Evolutionary conservation across 53 echinoderm and acorn worm genomes (phyloP), one percentile per base, ranked within the genome.

Genomic region (Echinometra lucunter): DNA sequence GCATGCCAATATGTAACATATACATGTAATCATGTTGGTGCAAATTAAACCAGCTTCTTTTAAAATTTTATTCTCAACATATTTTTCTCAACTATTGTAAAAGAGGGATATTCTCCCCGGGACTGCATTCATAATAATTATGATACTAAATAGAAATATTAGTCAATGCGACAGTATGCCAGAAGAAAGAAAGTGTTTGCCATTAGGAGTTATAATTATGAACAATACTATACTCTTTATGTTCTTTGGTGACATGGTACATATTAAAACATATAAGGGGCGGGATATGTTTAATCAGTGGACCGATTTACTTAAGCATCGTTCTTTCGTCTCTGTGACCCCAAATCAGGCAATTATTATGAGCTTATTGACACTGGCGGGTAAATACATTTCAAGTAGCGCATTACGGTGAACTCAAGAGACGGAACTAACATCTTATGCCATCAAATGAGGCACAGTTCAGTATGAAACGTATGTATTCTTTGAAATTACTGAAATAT

Each of bases 301-400:
- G 28, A n/a, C 28, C 30, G 15, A 49, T 85, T 85, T 85, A 28
- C 85, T 85, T 85, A 3, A 49, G 4, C 30, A 35, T 10, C 15
- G 85, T 49, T n/a, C 85, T 47, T 85, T 85, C 85, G n/a, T 85
- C 49, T 47, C 85, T 6, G 45, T 85, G 85, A 49, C 85, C 85
- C 85, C 13, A 45, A 47, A n/a, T 35, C 11, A 35, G 7, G 7
- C 32, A 74, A 35, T 34, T 74, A 74, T 85, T 45, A 45, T 49
- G 47, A 85, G 45, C 28, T 47, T 85, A 27, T 85, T 49, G 85
- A 81, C 81, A 44, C 18, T 3, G 8, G 38, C 44, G 44, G 21
- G 44, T 18, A 21, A 81, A 81, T 81, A 42, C 23, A 19, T 5
- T 81, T 17, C 19, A 80, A 21, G 16, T 44, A 3, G 80, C 44